phyloP scores from a whole-genome alignment of 2,797 vertebrate species.

The Sebastes steindachneri region DNA sequence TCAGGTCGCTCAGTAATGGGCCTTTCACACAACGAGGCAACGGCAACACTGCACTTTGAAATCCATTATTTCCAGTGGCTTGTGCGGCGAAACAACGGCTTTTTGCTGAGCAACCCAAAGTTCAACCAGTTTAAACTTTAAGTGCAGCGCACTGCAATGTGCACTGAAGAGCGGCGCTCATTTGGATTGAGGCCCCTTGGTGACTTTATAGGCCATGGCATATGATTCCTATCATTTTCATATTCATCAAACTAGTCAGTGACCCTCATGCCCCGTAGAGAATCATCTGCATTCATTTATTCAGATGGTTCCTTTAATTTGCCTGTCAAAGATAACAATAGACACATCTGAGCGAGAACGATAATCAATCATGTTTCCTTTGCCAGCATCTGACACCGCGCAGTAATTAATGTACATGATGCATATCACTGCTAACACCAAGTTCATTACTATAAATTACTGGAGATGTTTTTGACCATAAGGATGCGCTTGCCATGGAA shows the following conservation, averaged over 20 bases:
- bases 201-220: neutral
- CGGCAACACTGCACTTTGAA: neutral
- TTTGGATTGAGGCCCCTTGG: neutral
- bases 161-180: neutral
- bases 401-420: slow-evolving; percentile 35
- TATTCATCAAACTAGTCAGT: neutral
- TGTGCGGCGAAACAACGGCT: neutral
- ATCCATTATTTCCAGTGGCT: neutral
- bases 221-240: neutral
- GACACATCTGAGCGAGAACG: neutral
- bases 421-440: slow-evolving; percentile 29
- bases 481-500: slow-evolving; percentile 62
- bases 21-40: neutral
- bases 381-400: neutral
- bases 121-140: neutral
- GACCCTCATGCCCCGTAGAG: neutral
- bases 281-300: neutral
- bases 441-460: slow-evolving; percentile 39
- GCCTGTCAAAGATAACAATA: neutral
- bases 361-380: slow-evolving; percentile 1
- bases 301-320: neutral
- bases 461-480: slow-evolving; percentile 44
- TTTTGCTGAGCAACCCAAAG: neutral
- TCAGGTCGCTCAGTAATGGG: neutral
- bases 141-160: neutral